Base-by-base conservation (phyloP, 2,113 vertebrate genomes). In the Tor tambroides region DNA sequence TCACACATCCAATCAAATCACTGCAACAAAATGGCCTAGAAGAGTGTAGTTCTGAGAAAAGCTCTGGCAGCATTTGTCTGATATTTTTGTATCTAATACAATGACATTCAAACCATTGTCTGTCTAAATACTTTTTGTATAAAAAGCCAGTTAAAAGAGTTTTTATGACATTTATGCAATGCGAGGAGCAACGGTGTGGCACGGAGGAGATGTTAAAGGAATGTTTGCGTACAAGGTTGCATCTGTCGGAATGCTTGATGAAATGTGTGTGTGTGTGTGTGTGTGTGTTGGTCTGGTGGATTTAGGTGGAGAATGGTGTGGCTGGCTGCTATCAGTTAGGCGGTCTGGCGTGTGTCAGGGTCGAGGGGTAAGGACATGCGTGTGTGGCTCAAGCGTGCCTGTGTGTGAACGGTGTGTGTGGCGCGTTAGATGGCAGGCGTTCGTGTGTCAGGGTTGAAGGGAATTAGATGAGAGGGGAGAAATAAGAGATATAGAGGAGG, bases 381-480 rank as follows among this genome's bases (percentile, higher is more conserved):
- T 38, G n/a, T 12, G 35, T 79, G 69, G 28, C 30, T 54, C 2
- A 51, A 43, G 54, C 54, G 19, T 56, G 80, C 41, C 32, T 85
- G 71, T 86, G 74, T 84, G 75, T 80, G 82, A 85, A 81, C 76
- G 41, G 69, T 78, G 75, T 43, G 72, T 88, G 80, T 87, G 82
- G 82, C 12, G 65, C 3, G 23, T 84, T 63, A 87, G 43, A 46
- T 75, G 49, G 76, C 77, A 61, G 49, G 51, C 30, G 81, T 74
- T 92, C 92, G 85, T 3, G 88, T 92, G 93, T 95, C 95, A 95
- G 95, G 95, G 95, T 94, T 93, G 91, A 90, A 23, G 91, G 91
- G 92, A 92, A 87, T 5, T 91, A 91, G 93, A 91, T 89, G 67
- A 90, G 87, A 90, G 46, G 65, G 35, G 91, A 85, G 2, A 89